Conservation (phyloP, 1,140 invertebrate species). For the Formica exsecta region DNA sequence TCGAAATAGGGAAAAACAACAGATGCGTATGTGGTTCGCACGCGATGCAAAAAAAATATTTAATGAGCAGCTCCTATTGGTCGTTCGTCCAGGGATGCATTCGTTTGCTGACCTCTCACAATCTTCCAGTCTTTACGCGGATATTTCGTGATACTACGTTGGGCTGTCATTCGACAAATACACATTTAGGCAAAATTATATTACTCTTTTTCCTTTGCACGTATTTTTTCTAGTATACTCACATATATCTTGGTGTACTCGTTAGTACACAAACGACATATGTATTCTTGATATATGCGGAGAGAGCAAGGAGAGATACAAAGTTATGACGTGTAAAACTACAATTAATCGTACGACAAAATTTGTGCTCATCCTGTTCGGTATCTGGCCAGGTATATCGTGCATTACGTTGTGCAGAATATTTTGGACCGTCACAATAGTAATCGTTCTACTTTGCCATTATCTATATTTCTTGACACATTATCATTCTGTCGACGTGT, state of each 20-base stretch:
- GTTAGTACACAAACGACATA: not conserved
- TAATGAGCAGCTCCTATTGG: slow-evolving; percentile 37
- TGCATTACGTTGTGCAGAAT: not conserved
- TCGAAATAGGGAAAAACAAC: not conserved
- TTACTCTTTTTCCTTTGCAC: too few species aligned
- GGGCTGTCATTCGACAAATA: not conserved
- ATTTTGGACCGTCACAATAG: not conserved
- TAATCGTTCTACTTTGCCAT: not conserved
- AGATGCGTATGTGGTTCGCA: not conserved
- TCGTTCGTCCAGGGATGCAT: too few species aligned
- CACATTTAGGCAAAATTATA: not conserved
- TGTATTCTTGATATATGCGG: not conserved
- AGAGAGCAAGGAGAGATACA: not conserved
- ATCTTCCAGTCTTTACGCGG: not conserved
- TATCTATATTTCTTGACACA: slow-evolving; percentile 1
- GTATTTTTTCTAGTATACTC: too few species aligned
- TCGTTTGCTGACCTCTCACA: slow-evolving; percentile 7
- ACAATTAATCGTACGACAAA: not conserved
- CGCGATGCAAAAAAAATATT: slow-evolving; percentile 39
- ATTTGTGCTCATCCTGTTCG: not conserved
- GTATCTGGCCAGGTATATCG: not conserved
- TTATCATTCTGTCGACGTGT: not conserved
- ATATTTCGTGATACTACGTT: slow-evolving; percentile 27
- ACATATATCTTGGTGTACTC: not conserved
- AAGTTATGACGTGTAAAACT: not conserved